These are phyloP conservation scores for Zootermopsis nevadensis DNA, from an alignment of 2,888 invertebrate species.

Conservation along the genomic window DNA sequence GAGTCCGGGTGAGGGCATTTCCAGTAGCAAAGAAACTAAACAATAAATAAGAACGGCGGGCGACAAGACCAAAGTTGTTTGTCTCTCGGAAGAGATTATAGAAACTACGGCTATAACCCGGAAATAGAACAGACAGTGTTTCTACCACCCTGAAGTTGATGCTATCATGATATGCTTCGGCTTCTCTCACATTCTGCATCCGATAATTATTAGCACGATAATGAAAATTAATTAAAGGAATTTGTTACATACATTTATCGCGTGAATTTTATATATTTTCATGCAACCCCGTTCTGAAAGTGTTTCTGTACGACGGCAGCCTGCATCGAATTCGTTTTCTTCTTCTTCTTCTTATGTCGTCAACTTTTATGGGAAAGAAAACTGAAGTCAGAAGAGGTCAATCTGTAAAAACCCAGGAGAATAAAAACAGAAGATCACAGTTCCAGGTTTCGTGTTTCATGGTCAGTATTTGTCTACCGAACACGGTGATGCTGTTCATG, in stretches of 20 bases:
- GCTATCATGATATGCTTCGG: background rate
- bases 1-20: too few species aligned
- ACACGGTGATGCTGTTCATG: background rate
- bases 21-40: too few species aligned
- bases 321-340: background rate
- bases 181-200: background rate
- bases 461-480: background rate
- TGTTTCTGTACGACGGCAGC: background rate
- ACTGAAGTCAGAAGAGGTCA: background rate
- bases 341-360: background rate
- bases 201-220: background rate
- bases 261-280: background rate
- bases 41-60: too few species aligned
- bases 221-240: background rate
- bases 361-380: background rate
- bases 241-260: background rate
- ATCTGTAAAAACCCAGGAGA: background rate
- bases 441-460: constrained; percentile 3
- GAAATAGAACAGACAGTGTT: too few species aligned
- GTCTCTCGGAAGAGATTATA: too few species aligned
- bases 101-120: too few species aligned
- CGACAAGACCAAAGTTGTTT: too few species aligned
- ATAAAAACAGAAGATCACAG: background rate
- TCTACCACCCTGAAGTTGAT: background rate
- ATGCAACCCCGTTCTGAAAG: background rate